Base-by-base conservation (phyloP, 2,797 vertebrate genomes). In the Hemibagrus guttatus region DNA sequence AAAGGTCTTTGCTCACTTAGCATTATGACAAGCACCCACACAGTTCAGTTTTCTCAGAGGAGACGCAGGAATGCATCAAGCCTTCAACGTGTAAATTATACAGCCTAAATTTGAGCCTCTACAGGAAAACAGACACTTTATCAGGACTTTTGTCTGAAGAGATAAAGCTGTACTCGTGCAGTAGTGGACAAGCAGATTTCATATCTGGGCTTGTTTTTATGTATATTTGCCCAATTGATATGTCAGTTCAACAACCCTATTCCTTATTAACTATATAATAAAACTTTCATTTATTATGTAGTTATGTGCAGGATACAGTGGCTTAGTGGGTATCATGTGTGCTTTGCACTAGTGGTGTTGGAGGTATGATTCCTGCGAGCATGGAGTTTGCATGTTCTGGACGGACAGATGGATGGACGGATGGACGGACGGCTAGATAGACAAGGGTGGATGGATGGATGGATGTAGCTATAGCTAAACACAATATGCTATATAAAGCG, bases 1-100 rank as follows among this genome's bases (percentile, higher is more conserved):
- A 86, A 86, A 86, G 85, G 52, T 61, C 64, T 19, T n/a, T 11
- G 28, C 35, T 46, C 35, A 81, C 69, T 81, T 84, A 81, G 76
- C 58, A 76, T 81, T 58, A 81, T 59, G 68, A 78, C 81, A 72
- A 49, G 54, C 81, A 28, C 87, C 84, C 64, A 74, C 81, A n/a
- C 84, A 84, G 81, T 56, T 35, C 19, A 26, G 82, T 17, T 76
- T 68, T 52, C 64, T 85, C 78, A 58, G 42, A 81, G 42, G 69
- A 64, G 66, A 81, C 16, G 26, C 8, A 26, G 66, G 58, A 83
- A 71, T n/a, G 58, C 69, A 79, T 54, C 42, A 58, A 49, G 42
- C 12, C 35, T 85, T 46, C 14, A 28, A 64, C 13, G 8, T 49
- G 59, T 49, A 64, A 16, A 23, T 59, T 59, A 21, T 59, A 59